A percentile compares a stretch with the other conserved stretches of the same genome.
Evolutionary conservation across 2,888 invertebrate genomes (phyloP).

Genomic region (Rosalia funebris): DNA sequence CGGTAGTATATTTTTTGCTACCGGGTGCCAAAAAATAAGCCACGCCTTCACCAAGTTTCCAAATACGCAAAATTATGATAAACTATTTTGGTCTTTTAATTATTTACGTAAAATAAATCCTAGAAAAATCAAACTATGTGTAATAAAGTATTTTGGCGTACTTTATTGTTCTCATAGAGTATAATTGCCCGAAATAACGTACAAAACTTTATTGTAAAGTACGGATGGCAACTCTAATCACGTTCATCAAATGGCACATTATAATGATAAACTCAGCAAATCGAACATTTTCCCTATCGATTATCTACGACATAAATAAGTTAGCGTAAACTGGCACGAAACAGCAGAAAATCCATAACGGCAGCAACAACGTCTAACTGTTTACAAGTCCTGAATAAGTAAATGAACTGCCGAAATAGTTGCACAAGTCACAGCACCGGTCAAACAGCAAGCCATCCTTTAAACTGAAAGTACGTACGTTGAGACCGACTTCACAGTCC

Average conservation of each 20-base stretch:
- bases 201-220: no score
- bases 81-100: no score
- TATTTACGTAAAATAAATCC: no score
- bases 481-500: constrained; percentile 22
- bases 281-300: neutral
- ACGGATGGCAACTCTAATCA: no score
- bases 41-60: no score
- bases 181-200: no score
- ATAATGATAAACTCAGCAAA: neutral
- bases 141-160: no score
- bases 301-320: constrained; percentile 12
- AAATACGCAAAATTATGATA: no score
- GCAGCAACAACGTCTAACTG: neutral
- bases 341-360: constrained; percentile 11
- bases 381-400: neutral
- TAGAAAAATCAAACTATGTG: no score
- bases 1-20: no score
- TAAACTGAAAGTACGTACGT: constrained; percentile 30
- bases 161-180: no score
- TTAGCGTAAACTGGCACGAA: constrained; percentile 3
- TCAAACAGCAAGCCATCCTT: constrained; percentile 35
- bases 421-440: constrained; percentile 30
- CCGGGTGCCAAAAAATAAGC: no score
- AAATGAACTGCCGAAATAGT: constrained; percentile 2
- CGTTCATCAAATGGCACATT: neutral